Evolutionary conservation across 2,113 vertebrate genomes (phyloP).

Genomic region (Megalops atlanticus): DNA sequence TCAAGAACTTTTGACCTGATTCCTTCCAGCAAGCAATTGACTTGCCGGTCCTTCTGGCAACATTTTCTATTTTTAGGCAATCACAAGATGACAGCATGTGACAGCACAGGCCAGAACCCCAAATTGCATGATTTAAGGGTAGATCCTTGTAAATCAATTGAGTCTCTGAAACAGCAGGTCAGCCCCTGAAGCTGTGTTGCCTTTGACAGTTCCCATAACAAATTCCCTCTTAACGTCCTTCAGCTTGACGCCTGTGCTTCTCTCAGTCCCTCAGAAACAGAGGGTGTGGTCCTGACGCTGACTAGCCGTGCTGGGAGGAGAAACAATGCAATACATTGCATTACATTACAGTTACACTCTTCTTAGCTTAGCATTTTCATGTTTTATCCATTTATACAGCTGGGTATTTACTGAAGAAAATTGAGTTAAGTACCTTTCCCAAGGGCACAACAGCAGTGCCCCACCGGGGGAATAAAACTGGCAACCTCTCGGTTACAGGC

Average conservation of each 20-base stretch:
- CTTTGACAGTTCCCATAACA: conserved; percentile 19
- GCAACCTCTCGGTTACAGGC: too few species aligned
- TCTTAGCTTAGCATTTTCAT: too few species aligned
- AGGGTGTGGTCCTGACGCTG: neutral
- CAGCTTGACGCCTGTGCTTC: conserved; percentile 1
- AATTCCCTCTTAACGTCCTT: conserved; percentile 23
- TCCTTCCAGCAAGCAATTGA: conserved; percentile 24
- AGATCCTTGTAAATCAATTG: conserved; percentile 40
- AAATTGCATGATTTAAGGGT: conserved; percentile 38
- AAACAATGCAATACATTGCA: too few species aligned
- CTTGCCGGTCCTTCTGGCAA: conserved; percentile 39
- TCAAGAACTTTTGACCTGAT: conserved; percentile 22
- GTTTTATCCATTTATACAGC: too few species aligned
- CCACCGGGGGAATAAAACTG: too few species aligned
- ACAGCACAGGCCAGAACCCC: conserved; percentile 28
- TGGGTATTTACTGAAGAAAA: too few species aligned
- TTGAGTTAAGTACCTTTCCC: too few species aligned
- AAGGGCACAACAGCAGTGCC: too few species aligned
- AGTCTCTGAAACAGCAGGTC: conserved; percentile 22
- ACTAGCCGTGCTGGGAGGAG: neutral
- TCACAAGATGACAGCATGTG: conserved; percentile 51
- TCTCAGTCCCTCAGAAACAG: neutral
- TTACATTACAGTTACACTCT: too few species aligned
- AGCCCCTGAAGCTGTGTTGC: conserved; percentile 19
- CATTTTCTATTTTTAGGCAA: conserved; percentile 36